Evolutionary conservation across 2,113 vertebrate genomes (phyloP).

Genomic region (Pterocles orientalis): DNA sequence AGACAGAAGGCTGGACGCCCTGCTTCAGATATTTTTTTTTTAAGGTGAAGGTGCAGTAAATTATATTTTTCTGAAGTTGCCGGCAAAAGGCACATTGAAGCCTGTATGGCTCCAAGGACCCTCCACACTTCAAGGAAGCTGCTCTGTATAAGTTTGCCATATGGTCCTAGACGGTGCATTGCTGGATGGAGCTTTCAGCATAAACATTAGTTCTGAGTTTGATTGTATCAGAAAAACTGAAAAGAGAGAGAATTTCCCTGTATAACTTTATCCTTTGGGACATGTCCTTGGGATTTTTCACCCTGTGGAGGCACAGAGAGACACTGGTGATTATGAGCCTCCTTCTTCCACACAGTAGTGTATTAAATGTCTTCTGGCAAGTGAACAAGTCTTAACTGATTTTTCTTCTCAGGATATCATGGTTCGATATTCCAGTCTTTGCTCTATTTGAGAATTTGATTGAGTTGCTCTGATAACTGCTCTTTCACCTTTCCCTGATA

Average conservation of each 20-base stretch:
- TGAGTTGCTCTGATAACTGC: not conserved
- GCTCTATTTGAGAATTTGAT: not conserved
- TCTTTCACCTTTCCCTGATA: not conserved
- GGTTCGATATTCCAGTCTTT: not conserved
- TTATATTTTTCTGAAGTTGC: not conserved
- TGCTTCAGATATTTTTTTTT: not conserved
- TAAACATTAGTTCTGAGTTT: not conserved
- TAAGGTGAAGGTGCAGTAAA: not conserved
- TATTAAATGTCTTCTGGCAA: not conserved
- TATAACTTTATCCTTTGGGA: not conserved
- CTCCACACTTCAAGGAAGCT: fast-evolving
- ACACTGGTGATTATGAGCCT: not conserved
- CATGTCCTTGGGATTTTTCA: not conserved
- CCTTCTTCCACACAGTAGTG: not conserved
- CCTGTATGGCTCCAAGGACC: not conserved
- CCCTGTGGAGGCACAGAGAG: not conserved
- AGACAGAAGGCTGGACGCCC: not conserved
- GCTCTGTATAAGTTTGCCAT: not conserved
- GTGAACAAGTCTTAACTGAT: not conserved
- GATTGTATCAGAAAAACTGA: not conserved
- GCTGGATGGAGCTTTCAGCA: not conserved
- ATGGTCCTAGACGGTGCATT: fast-evolving
- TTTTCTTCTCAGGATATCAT: not conserved
- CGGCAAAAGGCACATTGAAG: not conserved
- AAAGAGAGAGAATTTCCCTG: not conserved